A percentile compares a stretch with the other conserved stretches of the same genome.
phyloP scores from a whole-genome alignment of 2,113 vertebrate species.

The Tichodroma muraria region DNA sequence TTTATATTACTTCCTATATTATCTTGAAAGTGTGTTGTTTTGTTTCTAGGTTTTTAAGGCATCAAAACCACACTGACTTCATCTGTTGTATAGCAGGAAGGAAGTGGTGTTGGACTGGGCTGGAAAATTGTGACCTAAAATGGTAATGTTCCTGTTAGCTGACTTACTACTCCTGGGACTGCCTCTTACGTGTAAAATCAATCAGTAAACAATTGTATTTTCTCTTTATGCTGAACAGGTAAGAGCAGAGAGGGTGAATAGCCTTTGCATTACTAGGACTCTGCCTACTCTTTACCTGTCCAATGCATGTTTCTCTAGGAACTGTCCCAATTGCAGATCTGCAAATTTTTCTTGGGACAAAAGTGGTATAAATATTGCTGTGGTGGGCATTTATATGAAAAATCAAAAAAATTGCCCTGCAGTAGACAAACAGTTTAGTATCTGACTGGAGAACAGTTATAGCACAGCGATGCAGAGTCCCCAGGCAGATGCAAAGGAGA shows the following conservation, averaged over 20 bases:
- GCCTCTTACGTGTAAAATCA: neutral
- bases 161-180: neutral
- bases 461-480: neutral
- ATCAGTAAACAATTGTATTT: neutral
- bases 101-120: neutral
- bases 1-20: neutral
- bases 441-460: neutral
- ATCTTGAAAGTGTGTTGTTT: neutral
- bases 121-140: neutral
- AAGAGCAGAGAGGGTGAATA: neutral
- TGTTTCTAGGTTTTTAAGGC: neutral
- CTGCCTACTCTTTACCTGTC: neutral
- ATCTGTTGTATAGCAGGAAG: neutral
- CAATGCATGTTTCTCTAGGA: neutral
- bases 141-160: neutral
- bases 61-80: neutral
- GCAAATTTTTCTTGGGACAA: neutral
- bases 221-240: neutral
- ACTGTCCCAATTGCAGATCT: neutral
- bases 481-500: neutral
- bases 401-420: neutral
- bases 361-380: neutral
- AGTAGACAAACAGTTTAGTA: neutral
- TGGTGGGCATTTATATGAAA: neutral
- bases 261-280: neutral